Evolutionary conservation across 2,797 vertebrate genomes (phyloP).

Genomic region (Monodelphis domestica): DNA sequence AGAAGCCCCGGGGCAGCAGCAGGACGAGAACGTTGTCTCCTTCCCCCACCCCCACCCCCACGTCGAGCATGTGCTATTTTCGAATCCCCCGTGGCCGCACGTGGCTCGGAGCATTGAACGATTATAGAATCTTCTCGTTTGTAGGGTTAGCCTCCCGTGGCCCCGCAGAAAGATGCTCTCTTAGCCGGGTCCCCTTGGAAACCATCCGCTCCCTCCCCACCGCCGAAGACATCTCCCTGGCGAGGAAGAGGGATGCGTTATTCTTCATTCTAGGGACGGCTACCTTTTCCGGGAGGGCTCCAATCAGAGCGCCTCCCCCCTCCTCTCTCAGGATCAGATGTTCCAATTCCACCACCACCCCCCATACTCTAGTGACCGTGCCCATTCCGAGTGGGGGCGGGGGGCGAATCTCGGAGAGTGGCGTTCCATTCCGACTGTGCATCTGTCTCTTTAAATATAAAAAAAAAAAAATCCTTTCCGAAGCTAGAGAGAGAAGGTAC

Average conservation of each 20-base stretch:
- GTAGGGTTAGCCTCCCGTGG: constrained; percentile 53
- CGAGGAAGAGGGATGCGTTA: constrained; percentile 75
- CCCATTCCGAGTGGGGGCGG: constrained; percentile 64
- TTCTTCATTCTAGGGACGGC: constrained; percentile 67
- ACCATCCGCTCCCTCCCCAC: constrained; percentile 63
- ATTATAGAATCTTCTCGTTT: constrained; percentile 35
- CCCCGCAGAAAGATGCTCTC: constrained; percentile 55
- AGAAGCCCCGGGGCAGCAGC: constrained; percentile 63
- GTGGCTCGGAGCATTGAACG: constrained; percentile 65
- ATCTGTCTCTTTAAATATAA: constrained; percentile 89
- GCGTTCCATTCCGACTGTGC: constrained; percentile 76
- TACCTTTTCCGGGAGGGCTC: constrained; percentile 65
- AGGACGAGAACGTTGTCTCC: constrained; percentile 47
- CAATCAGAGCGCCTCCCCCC: constrained; percentile 71
- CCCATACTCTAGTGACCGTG: constrained; percentile 62
- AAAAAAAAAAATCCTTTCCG: constrained; percentile 83
- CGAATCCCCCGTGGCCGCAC: constrained; percentile 65
- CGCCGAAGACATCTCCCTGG: constrained; percentile 74
- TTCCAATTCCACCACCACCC: constrained; percentile 47
- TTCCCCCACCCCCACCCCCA: neutral
- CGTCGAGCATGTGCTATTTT: constrained; percentile 58
- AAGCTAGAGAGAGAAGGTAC: constrained; percentile 90
- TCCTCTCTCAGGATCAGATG: constrained; percentile 48
- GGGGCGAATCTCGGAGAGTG: constrained; percentile 74
- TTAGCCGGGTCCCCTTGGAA: constrained; percentile 51